Evolutionary conservation across 23 tunicate genomes (phyloP).

Genomic region (Botrylloides violaceus): DNA sequence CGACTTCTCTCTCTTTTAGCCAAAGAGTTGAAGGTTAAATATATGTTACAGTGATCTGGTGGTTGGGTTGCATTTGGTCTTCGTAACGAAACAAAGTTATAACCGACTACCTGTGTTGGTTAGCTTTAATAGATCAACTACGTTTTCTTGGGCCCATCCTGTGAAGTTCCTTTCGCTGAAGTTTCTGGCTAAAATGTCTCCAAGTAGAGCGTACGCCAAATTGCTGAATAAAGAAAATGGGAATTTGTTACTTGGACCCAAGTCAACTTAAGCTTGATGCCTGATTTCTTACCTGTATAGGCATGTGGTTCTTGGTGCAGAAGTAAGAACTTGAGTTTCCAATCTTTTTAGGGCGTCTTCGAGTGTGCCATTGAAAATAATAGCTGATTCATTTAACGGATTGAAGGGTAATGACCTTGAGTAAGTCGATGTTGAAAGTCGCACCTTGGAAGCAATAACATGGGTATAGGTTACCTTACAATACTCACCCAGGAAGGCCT

Average conservation of each 20-base stretch:
- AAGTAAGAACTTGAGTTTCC: constrained; percentile 16
- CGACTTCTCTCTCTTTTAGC: too few relatives aligned
- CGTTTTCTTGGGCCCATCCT: constrained; percentile 36
- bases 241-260: too few relatives aligned
- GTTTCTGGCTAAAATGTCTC: constrained; percentile 29
- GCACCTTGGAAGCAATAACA: too few relatives aligned
- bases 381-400: constrained; percentile 24
- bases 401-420: constrained; percentile 40
- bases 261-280: background rate
- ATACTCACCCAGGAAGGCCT: constrained; percentile 38
- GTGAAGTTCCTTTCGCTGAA: constrained; percentile 37
- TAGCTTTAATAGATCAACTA: constrained; percentile 26
- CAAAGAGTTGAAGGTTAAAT: too few relatives aligned
- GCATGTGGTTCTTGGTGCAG: constrained; percentile 46
- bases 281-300: constrained; percentile 38
- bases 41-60: too few relatives aligned
- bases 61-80: too few relatives aligned
- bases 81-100: background rate
- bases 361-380: constrained; percentile 39
- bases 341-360: constrained; percentile 30
- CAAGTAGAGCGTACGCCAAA: constrained; percentile 44
- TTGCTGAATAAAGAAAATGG: too few relatives aligned
- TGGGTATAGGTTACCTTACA: too few relatives aligned
- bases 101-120: constrained; percentile 29
- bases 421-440: too few relatives aligned